Percentiles rank a stretch among this genome's conserved stretches.
These are phyloP conservation scores for Anoplophora glabripennis DNA, from an alignment of 1,140 invertebrate genomes.

Conservation along the genomic window DNA sequence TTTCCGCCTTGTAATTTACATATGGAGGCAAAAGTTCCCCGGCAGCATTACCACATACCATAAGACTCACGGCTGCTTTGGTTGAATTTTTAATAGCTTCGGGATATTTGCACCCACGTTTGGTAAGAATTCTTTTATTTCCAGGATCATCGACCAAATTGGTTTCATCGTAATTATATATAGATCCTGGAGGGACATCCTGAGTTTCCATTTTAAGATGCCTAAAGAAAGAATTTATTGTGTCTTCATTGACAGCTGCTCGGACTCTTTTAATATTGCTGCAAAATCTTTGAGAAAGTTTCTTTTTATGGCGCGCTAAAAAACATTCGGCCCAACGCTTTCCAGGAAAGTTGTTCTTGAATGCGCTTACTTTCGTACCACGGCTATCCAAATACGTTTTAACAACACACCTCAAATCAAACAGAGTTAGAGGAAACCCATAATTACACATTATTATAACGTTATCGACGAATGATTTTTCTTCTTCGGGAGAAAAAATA, in stretches of 20 bases:
- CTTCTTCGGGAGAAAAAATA: too few relatives aligned
- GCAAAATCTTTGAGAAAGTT: slow-evolving; percentile 1
- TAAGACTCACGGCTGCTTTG: background rate
- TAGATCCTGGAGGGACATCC: background rate
- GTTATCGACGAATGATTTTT: too few relatives aligned
- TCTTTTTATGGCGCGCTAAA: background rate
- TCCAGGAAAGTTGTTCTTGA: background rate
- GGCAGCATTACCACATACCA: background rate
- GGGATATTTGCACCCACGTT: slow-evolving; percentile 2
- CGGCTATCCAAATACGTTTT: too few relatives aligned
- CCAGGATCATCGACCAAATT: background rate
- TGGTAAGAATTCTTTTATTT: background rate
- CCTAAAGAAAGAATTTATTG: slow-evolving; percentile 5
- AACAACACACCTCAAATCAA: too few relatives aligned
- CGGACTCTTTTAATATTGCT: background rate
- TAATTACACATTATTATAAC: too few relatives aligned
- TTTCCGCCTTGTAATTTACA: background rate
- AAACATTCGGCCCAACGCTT: background rate
- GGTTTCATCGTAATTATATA: slow-evolving; percentile 1
- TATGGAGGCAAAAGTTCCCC: background rate
- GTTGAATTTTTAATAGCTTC: background rate
- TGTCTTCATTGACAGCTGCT: slow-evolving; percentile 27
- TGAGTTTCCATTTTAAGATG: background rate
- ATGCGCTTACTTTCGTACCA: too few relatives aligned
- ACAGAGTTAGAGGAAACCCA: too few relatives aligned